Base-by-base conservation (phyloP, 1,140 invertebrate species). In the Samia ricini region DNA sequence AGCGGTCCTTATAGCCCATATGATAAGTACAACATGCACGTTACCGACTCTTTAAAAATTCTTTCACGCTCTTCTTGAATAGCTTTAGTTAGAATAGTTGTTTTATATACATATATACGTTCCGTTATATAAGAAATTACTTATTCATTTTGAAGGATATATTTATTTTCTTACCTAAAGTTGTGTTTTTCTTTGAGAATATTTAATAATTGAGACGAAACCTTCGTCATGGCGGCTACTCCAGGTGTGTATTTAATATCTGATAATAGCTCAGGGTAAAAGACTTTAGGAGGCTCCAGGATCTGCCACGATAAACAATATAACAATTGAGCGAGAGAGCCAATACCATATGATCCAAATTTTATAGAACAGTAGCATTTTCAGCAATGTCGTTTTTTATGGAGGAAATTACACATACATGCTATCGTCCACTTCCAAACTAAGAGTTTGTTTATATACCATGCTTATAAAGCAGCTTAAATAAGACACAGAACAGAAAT, bases 201-300 rank as follows among this genome's bases (percentile, higher is more conserved):
- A 18, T 81, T 69, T 2, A 87, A 71, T 5, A 85, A 55, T 33
- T 77, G 76, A 0, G 80, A 72, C 0, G 69, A 64, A 1, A 82
- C 70, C 64, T 89, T 89, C 2, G 86, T 89, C 77, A 89, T 85
- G 6, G 78, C 75, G 4, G 81, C 74, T 1, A 89, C 76, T 0
- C 84, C 84, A 0, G 72, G 69, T 0, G 79, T 79, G 49, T 81
- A 86, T 0, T 63, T 48, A 1, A 69, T 56, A 8, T 82, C 82
- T 1, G 76, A 73, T 2, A 89, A 60, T 72, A 85, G 76, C 36
- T 76, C 72, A 5, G 83, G 70, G 7, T 68, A 57, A 36, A 88
- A 88, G 0, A 58, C 63, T 26, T 78, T 72, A 0, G 83, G 79
- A 15, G 52, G 62, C 18, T 79, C 79, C 5, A 79, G 55, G 24